Base-by-base conservation (phyloP, 2,797 vertebrate genomes). In the Esox masquinongy region DNA sequence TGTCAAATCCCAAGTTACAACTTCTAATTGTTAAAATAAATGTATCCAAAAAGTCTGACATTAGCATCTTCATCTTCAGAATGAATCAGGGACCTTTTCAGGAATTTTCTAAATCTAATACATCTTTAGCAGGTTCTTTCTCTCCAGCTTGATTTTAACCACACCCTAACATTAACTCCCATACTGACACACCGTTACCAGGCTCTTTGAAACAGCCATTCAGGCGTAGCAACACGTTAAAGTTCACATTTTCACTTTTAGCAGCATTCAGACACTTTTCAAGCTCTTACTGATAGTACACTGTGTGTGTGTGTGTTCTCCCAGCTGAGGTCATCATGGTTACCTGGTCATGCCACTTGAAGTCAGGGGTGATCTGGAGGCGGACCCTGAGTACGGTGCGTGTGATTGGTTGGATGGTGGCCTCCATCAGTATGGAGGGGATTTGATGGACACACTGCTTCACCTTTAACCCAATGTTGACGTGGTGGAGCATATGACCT, bases 401-500 rank as follows among this genome's bases (percentile, higher is more conserved):
- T 8, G 98, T 99, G 91, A 99, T 99, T 84, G 98, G 98, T 82
- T 99, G 98, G 88, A 99, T 96, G 1, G 85, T 94, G 67, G 96
- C 97, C 90, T 99, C 97, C 96, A 99, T 95, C 22, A 88, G 79
- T 84, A 99, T 91, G 8, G 96, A 94, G 69, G 98, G 98, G 83
- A 99, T 96, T 94, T 99, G 97, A 86, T 99, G 97, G 82, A 95
- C 96, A 59, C 96, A 99, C 63, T 99, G 97, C 74, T 99, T 99
- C 89, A 99, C 96, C 84, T 97, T 93, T 77, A 96, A 80, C 24
- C 98, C 98, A 8, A 99, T 93, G 88, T 98, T 98, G 88, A 99
- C 96, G 79, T 99, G 98, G 90, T 97, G 97, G 76, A 99, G 90
- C 95, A 99, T 99, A 93, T 99, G 97, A 93, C 97, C 98, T 99